Base-by-base conservation (phyloP, 2,888 invertebrate species). In the Helleia helle region DNA sequence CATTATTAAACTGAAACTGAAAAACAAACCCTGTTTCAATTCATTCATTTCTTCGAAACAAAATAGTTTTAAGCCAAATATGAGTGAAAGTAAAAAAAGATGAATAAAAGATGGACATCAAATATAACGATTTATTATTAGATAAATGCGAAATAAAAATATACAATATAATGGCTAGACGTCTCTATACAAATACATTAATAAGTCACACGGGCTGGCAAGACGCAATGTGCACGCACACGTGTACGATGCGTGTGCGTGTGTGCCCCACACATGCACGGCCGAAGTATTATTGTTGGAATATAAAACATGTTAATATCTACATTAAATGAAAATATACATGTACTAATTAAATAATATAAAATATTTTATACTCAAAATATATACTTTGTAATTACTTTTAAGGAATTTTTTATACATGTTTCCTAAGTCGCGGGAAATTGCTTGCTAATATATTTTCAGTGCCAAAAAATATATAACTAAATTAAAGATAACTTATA, bases 81-180 rank as follows among this genome's bases (percentile, higher is more conserved):
- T n/a, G n/a, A n/a, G n/a, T n/a, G n/a, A n/a, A n/a, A n/a, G n/a
- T n/a, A n/a, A n/a, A n/a, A n/a, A 3, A 18, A 5, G 15, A 9
- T 4, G 4, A 11, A 13, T 4, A 29, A 29, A 7, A 29, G 5
- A 29, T 3, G 2, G 3, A 15, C 5, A 22, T 29, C 9, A 47
- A 58, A 58, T 65, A 65, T 71, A 77, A 71, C 67, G 61, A 66
- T 75, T 71, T 72, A 70, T 73, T 77, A 62, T 65, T 63, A 63
- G 64, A 69, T 80, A 81, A 80, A 81, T 80, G 77, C 79, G 65
- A 69, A 65, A 71, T 73, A 71, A 65, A 77, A 71, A 75, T 75
- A 77, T 72, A 71, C 64, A 67, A 57, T 57, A 74, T 57, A 63
- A 77, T 80, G 80, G 79, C 80, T 57, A 60, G 65, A 63, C n/a